Evolutionary conservation across 2,797 vertebrate genomes (phyloP), one percentile per base, ranked within the genome.

Genomic region (Coluber constrictor): DNA sequence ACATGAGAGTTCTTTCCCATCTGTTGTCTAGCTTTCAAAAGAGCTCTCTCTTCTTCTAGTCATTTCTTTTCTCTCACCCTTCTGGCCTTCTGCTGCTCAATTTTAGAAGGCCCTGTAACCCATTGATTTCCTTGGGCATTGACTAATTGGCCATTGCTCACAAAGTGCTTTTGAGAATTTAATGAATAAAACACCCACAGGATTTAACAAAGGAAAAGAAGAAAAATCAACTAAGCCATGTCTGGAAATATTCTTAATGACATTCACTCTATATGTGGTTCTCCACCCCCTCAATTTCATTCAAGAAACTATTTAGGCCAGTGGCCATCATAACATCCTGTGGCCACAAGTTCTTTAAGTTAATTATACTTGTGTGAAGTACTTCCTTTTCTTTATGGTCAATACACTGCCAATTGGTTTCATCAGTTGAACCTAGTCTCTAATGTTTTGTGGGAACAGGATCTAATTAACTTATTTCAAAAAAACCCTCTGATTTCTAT

Each of bases 311-410:
- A 70, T 79, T 83, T 60, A 47, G 43, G 55, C 87, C 79, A 83
- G 37, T 92, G 29, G 43, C 56, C 20, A 18, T 83, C 91, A 32
- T 66, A 89, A 60, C 87, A 89, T 60, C 88, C 88, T 89, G 59
- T 51, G 59, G 60, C 88, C 63, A 51, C 70, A 83, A 51, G 55
- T 83, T 55, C 51, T 70, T n/a, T 90, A 20, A 61, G 79, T 92
- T 92, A 88, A 88, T 88, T 60, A 83, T 60, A 79, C 54, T 57
- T 89, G 55, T 37, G 29, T 89, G 87, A 89, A 92, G 56, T 51
- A 89, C 54, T 92, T 92, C 55, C 63, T 89, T 92, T 83, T 56
- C 88, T 83, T 83, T 61, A 32, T 32, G 63, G 9, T 51, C 29
- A 79, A n/a, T 5, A 55, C 51, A 29, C 43, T 79, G 23, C 61